These are phyloP conservation scores for Cosmia trapezina DNA, from an alignment of 2,888 invertebrate species.

Conservation along the genomic window DNA sequence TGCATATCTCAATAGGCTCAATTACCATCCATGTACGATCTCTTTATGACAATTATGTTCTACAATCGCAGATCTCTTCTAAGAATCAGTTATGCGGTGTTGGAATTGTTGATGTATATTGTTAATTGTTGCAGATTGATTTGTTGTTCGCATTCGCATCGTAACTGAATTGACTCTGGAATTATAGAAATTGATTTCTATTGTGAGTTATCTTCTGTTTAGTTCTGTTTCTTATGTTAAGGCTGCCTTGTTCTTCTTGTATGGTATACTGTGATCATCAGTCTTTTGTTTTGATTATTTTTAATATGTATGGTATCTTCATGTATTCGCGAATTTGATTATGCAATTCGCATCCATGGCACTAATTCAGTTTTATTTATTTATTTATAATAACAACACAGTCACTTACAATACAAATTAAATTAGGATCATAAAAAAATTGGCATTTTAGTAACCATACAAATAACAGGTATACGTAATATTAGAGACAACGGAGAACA, in stretches of 20 bases:
- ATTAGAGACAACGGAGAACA: no score
- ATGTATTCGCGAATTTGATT: neutral
- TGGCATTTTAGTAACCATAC: no score
- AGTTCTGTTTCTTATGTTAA: neutral
- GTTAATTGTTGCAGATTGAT: constrained; percentile 55
- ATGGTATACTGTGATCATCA: neutral
- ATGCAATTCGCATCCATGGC: no score
- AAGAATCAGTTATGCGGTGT: constrained; percentile 50
- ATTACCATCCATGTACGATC: constrained; percentile 53
- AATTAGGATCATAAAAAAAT: no score
- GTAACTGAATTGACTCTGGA: constrained; percentile 8
- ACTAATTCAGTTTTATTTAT: neutral
- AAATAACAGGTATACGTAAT: no score
- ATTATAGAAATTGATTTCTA: constrained; percentile 26
- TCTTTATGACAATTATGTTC: constrained; percentile 64
- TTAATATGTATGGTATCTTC: neutral
- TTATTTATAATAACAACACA: no score
- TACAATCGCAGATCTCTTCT: constrained; percentile 66
- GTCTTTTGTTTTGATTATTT: neutral
- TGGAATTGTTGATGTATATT: constrained; percentile 34
- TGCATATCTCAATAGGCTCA: constrained; percentile 64
- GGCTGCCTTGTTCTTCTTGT: neutral
- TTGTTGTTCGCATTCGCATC: constrained; percentile 37
- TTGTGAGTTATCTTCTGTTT: neutral
- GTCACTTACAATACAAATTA: no score